phyloP scores from a whole-genome alignment of 1,140 invertebrate species.

The Aplysia californica region DNA sequence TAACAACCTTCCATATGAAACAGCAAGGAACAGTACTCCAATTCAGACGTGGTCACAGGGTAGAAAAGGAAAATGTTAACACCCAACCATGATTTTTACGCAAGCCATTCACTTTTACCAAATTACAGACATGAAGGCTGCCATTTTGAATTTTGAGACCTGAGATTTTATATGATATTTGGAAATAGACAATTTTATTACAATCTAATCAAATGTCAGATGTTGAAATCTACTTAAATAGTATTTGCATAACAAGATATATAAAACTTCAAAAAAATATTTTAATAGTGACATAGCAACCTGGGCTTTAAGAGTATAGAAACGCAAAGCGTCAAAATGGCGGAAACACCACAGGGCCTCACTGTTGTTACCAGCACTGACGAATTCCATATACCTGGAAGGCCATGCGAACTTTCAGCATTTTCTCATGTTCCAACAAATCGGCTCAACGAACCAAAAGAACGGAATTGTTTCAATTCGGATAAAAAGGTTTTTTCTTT shows the following conservation, averaged over 20 bases:
- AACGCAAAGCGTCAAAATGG: constrained; percentile 2
- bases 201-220: not conserved
- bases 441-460: constrained; percentile 46
- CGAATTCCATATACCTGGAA: constrained; percentile 53
- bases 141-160: constrained; percentile 25
- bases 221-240: not conserved
- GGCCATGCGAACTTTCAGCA: constrained; percentile 65
- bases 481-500: constrained; percentile 59
- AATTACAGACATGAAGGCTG: constrained; percentile 28
- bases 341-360: constrained; percentile 26
- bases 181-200: not conserved
- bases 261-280: not conserved
- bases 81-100: too few species aligned
- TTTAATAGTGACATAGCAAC: constrained; percentile 18
- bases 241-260: not conserved
- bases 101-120: not conserved
- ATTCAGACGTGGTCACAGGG: too few species aligned
- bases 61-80: too few species aligned
- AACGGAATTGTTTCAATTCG: constrained; percentile 63
- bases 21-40: too few species aligned
- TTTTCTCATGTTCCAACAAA: constrained; percentile 62
- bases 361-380: constrained; percentile 56
- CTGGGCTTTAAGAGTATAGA: constrained; percentile 14
- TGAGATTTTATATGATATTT: constrained; percentile 9
- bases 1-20: too few species aligned